phyloP scores from a whole-genome alignment of 2,888 invertebrate species.

The Harpalus rufipes region DNA sequence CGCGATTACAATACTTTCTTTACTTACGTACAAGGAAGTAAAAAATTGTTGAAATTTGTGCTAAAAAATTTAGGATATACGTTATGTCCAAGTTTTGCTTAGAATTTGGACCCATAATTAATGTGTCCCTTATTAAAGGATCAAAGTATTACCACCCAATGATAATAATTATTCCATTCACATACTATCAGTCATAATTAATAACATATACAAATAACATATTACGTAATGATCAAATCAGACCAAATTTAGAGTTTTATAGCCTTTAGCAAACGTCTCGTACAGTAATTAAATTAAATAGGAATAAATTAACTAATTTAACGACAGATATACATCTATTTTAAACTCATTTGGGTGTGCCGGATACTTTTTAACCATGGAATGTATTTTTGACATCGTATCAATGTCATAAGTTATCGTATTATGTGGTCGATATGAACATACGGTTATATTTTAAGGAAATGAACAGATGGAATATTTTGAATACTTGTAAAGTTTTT shows the following conservation, averaged over 20 bases:
- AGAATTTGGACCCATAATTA: too few species aligned
- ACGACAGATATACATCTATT: not conserved
- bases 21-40: too few species aligned
- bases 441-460: not conserved
- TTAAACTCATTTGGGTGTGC: not conserved
- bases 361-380: not conserved
- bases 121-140: not conserved
- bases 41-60: too few species aligned
- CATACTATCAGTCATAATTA: conserved; percentile 8
- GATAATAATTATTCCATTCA: conserved; percentile 18
- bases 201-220: conserved; percentile 22
- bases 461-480: not conserved
- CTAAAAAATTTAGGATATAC: too few species aligned
- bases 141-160: not conserved
- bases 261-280: not conserved
- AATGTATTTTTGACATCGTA: not conserved
- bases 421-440: not conserved
- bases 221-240: conserved; percentile 25
- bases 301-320: not conserved
- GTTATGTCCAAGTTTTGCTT: too few species aligned
- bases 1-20: too few species aligned
- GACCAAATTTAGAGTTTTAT: conserved; percentile 32
- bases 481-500: not conserved
- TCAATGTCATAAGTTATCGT: conserved; percentile 21
- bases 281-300: not conserved